phyloP scores from a whole-genome alignment of 2,797 vertebrate species.

The Eutrigla gurnardus region DNA sequence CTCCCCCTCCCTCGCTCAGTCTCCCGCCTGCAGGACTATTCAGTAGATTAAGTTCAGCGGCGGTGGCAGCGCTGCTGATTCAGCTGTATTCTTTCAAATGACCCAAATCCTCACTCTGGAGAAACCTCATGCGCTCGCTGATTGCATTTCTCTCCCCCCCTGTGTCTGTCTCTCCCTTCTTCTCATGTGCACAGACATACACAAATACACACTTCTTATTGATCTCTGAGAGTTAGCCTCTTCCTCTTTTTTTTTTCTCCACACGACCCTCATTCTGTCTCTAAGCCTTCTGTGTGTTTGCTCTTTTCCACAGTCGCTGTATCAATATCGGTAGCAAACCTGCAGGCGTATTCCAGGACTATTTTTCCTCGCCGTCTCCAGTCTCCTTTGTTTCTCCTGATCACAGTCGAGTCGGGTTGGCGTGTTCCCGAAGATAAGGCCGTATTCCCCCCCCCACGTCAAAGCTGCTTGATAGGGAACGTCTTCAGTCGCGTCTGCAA shows the following conservation, averaged over 20 bases:
- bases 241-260: slow-evolving; percentile 15
- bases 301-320: slow-evolving; percentile 36
- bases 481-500: slow-evolving; percentile 60
- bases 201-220: slow-evolving; percentile 66
- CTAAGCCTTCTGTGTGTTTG: slow-evolving; percentile 37
- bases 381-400: slow-evolving; percentile 67
- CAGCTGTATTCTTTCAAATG: slow-evolving; percentile 93
- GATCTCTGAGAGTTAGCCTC: slow-evolving; percentile 64
- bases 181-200: slow-evolving; percentile 48
- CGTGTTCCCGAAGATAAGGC: slow-evolving; percentile 56
- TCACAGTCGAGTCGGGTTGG: slow-evolving; percentile 55
- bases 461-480: slow-evolving; percentile 51
- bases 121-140: slow-evolving; percentile 89
- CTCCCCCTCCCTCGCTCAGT: slow-evolving; percentile 44
- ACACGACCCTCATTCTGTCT: slow-evolving; percentile 41
- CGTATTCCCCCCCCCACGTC: slow-evolving; percentile 35
- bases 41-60: slow-evolving; percentile 87
- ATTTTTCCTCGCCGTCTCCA: slow-evolving; percentile 50
- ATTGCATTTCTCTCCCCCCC: slow-evolving; percentile 81
- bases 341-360: slow-evolving; percentile 61
- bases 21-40: slow-evolving; percentile 78
- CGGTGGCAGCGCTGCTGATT: slow-evolving; percentile 87
- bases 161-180: slow-evolving; percentile 46
- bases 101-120: slow-evolving; percentile 93
- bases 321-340: slow-evolving; percentile 60